Base-by-base conservation (phyloP, 2,113 vertebrate genomes). In the Antigone vipio region DNA sequence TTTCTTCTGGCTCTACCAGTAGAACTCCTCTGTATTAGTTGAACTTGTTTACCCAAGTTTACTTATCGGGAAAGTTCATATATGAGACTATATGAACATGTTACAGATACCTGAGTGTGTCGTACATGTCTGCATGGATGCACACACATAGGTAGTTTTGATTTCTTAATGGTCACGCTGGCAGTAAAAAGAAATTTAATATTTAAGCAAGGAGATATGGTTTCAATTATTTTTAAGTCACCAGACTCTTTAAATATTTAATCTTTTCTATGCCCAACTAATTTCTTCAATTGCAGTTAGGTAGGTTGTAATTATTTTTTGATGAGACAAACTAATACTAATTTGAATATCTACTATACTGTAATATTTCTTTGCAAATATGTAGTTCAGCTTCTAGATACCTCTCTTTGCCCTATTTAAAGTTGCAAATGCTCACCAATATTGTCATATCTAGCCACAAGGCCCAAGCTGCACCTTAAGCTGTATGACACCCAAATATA, bases 231-330 rank as follows among this genome's bases (percentile, higher is more conserved):
- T 94, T 75, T 60, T 83, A 42, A 76, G 11, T 56, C 67, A 40
- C 35, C 17, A 40, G 15, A 35, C 58, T 68, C 60, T 77, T 62
- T 67, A 89, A 91, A 78, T 95, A 73, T 91, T 92, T 94, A 77
- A 59, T 83, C 9, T 85, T 95, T 91, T 26, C 38, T 56, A 40
- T 15, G 3, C 44, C 49, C 20, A 77, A 12, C n/a, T 95, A 76
- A 88, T 94, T 95, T 93, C 50, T 52, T 62, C 59, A 86, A 63
- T 60, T 68, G 49, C 60, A 92, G 34, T 81, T 89, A 56, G 26
- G 59, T 85, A 77, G 55, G 47, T 38, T 59, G 15, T 77, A 81
- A 92, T 94, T 85, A 68, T 47, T 92, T 82, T 94, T 97, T 95
- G 56, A 77, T 45, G 55, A 96, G 82, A 76, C 66, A 69, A 35